Conservation (phyloP, 2,113 vertebrate genomes). For the Caretta caretta region DNA sequence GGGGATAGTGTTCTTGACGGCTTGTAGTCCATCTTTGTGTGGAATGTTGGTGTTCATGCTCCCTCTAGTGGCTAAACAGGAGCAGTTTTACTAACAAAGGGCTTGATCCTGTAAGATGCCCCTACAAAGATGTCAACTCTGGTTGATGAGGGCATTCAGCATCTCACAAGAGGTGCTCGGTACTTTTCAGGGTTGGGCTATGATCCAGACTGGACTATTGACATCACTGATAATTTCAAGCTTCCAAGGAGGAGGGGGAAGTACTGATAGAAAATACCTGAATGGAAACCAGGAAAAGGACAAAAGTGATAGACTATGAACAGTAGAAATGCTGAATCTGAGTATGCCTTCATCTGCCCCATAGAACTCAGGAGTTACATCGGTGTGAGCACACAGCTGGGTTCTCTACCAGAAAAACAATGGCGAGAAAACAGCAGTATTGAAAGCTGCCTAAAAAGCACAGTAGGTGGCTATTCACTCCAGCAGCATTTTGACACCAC, state of each 20-base stretch:
- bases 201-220: not conserved
- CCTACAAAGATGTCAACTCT: not conserved
- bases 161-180: not conserved
- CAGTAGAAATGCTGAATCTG: not conserved
- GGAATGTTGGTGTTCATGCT: too few species aligned
- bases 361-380: not conserved
- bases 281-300: not conserved
- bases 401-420: accelerated
- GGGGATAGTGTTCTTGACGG: too few species aligned
- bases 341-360: not conserved
- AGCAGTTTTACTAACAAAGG: not conserved
- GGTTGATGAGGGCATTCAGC: accelerated
- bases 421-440: not conserved
- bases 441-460: not conserved
- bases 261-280: not conserved
- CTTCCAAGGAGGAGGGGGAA: too few species aligned
- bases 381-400: not conserved
- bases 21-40: too few species aligned
- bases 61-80: not conserved
- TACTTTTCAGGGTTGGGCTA: accelerated
- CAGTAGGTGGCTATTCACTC: accelerated
- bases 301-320: not conserved
- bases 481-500: not conserved
- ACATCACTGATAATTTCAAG: not conserved
- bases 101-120: not conserved